Evolutionary conservation across 1,140 invertebrate genomes (phyloP).

Genomic region (Dryas iulia): DNA sequence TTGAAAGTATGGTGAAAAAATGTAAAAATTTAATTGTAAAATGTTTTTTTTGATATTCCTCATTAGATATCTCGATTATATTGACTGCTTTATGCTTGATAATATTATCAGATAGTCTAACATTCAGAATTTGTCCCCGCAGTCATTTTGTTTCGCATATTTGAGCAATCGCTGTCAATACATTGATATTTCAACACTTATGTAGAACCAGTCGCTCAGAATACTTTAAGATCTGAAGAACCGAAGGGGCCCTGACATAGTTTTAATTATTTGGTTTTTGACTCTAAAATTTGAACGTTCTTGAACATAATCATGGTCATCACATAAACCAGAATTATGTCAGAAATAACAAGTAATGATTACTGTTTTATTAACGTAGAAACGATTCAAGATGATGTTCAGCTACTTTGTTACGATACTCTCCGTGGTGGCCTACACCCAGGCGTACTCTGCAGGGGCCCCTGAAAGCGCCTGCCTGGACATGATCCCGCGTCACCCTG

Average conservation of each 20-base stretch:
- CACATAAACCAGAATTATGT: neutral
- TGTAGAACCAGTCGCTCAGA: slow-evolving; percentile 53
- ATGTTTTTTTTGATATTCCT: too few species aligned
- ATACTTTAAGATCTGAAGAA: slow-evolving; percentile 53
- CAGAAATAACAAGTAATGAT: neutral
- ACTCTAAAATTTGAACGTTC: slow-evolving; percentile 25
- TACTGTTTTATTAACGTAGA: slow-evolving; percentile 18
- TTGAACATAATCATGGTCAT: slow-evolving; percentile 4
- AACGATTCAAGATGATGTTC: slow-evolving; percentile 49
- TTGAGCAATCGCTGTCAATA: slow-evolving; percentile 47
- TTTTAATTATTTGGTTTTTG: slow-evolving; percentile 37
- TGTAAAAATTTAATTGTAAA: too few species aligned
- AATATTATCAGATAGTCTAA: neutral
- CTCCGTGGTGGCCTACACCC: slow-evolving; percentile 45
- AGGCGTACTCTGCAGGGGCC: slow-evolving; percentile 72
- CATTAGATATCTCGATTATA: too few species aligned
- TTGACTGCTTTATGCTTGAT: neutral
- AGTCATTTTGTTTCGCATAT: slow-evolving; percentile 42
- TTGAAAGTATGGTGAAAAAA: too few species aligned
- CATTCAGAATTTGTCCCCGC: neutral
- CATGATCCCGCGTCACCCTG: slow-evolving; percentile 79
- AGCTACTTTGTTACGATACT: slow-evolving; percentile 44
- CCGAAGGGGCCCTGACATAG: slow-evolving; percentile 62
- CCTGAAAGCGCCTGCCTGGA: slow-evolving; percentile 74
- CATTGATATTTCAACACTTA: slow-evolving; percentile 46